These are phyloP conservation scores for Bradynema listronoti DNA, from an alignment of 1,140 invertebrate species.

Conservation along the genomic window DNA sequence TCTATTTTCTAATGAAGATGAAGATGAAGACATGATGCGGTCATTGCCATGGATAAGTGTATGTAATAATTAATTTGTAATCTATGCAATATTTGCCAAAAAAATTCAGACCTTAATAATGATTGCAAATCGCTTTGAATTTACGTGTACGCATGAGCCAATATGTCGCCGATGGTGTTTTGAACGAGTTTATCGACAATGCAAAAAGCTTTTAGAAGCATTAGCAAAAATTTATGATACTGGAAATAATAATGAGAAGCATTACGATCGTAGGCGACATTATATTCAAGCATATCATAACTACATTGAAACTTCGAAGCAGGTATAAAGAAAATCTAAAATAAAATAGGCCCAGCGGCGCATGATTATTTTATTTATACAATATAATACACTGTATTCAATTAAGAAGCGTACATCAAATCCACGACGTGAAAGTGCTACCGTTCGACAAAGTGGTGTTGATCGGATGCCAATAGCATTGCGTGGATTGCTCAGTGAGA, in stretches of 20 bases:
- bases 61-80: no score
- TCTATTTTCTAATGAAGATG: constrained; percentile 59
- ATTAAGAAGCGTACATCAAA: constrained; percentile 55
- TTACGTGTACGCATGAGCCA: no score
- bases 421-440: constrained; percentile 50
- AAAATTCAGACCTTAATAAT: no score
- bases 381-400: no score
- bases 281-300: constrained; percentile 48
- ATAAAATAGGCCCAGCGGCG: no score
- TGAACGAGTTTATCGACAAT: constrained; percentile 80
- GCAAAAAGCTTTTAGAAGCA: constrained; percentile 76
- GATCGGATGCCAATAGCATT: constrained; percentile 40
- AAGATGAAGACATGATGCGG: constrained; percentile 71
- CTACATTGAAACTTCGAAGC: constrained; percentile 58
- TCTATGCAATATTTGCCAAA: no score
- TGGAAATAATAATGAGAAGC: constrained; percentile 10
- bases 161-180: no score
- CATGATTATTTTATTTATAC: no score
- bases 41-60: constrained; percentile 89
- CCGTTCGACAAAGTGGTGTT: constrained; percentile 44
- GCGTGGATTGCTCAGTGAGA: constrained; percentile 57
- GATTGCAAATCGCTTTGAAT: no score
- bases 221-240: constrained; percentile 67
- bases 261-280: constrained; percentile 47
- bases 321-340: no score